A percentile compares a stretch with the other conserved stretches of the same genome.
Conservation (phyloP, 2,888 invertebrate species). For the Philopedon plagiatum region DNA sequence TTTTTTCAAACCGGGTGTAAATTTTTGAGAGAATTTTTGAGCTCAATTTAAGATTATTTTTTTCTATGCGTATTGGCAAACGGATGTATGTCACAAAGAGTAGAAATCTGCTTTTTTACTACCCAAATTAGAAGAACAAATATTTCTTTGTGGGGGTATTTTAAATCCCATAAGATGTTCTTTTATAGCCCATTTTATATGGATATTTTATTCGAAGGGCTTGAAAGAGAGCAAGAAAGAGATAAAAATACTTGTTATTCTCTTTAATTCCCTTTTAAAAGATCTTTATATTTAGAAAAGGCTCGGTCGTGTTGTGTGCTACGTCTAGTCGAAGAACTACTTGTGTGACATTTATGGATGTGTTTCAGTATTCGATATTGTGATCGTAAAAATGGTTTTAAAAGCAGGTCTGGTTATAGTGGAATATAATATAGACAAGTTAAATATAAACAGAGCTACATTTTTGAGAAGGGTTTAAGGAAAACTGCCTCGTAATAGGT, state of each 20-base stretch:
- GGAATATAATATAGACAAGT: neutral
- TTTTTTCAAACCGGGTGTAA: too few relatives aligned
- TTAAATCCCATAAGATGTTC: conserved; percentile 1
- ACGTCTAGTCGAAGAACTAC: conserved; percentile 10
- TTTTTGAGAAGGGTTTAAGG: neutral
- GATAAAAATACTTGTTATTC: neutral
- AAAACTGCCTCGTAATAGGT: neutral
- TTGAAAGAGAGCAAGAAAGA: neutral
- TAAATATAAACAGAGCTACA: neutral
- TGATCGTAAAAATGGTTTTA: conserved; percentile 8
- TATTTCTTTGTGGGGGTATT: conserved; percentile 9
- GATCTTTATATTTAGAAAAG: neutral
- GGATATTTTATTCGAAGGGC: neutral
- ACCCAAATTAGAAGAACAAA: conserved; percentile 16
- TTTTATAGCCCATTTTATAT: conserved; percentile 4
- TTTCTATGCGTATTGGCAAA: too few relatives aligned
- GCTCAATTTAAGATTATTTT: too few relatives aligned
- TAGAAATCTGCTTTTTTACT: conserved; percentile 8
- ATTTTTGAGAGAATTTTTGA: too few relatives aligned
- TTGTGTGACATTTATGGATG: conserved; percentile 1
- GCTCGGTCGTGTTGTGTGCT: neutral
- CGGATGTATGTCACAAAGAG: conserved; percentile 4
- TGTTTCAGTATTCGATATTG: neutral
- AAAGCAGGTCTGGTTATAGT: conserved; percentile 4
- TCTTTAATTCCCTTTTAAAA: neutral